A percentile compares a stretch with the other conserved stretches of the same genome.
phyloP scores from a whole-genome alignment of 2,888 invertebrate genomes.

The Brachypalpus laphriformis region DNA sequence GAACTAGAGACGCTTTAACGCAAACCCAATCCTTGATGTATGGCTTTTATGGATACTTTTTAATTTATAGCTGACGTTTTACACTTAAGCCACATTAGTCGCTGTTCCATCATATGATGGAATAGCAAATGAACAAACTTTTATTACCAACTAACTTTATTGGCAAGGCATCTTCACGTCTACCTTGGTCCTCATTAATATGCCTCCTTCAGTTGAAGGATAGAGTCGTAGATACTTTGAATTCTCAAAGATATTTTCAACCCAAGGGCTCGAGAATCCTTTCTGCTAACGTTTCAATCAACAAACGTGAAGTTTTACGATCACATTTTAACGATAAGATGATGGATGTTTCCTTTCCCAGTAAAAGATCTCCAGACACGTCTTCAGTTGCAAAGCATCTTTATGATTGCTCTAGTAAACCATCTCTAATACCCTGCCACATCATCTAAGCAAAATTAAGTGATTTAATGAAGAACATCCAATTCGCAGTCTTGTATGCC shows the following conservation, averaged over 20 bases:
- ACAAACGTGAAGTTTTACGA: neutral
- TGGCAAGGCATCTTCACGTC: neutral
- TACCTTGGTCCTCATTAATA: neutral
- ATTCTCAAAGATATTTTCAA: neutral
- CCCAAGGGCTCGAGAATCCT: neutral
- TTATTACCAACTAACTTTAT: neutral
- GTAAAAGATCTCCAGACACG: neutral
- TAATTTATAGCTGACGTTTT: neutral
- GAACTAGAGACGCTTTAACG: neutral
- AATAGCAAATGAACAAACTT: neutral
- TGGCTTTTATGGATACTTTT: neutral
- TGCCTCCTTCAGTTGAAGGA: neutral
- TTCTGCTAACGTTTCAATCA: neutral
- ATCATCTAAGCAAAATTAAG: slow-evolving; percentile 15
- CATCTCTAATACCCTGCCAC: neutral
- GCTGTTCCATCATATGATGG: neutral
- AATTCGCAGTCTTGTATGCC: neutral
- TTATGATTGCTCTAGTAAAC: neutral
- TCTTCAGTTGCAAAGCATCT: neutral
- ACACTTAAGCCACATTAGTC: neutral
- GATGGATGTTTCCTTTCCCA: neutral
- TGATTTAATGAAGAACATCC: neutral
- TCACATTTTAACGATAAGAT: neutral
- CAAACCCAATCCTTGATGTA: neutral
- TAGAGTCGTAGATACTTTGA: neutral